These are phyloP conservation scores for Archegozetes longisetosus DNA, from an alignment of 1,140 invertebrate genomes.

Conservation along the genomic window DNA sequence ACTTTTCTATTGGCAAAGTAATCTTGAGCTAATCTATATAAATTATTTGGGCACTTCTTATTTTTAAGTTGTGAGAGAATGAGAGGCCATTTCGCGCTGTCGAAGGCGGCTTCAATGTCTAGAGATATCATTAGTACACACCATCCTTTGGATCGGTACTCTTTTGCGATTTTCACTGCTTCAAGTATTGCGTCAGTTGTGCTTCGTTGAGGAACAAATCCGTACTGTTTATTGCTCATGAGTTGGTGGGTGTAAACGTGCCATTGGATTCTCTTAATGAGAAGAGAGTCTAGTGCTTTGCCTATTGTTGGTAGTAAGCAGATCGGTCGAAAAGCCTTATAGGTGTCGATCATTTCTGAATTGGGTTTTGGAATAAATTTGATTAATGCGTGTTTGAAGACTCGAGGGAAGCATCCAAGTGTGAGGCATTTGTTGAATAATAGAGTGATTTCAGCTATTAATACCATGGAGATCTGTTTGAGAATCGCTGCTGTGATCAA, in stretches of 20 bases:
- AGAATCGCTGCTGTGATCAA: not conserved
- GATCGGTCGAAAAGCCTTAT: conserved; percentile 11
- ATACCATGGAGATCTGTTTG: not conserved
- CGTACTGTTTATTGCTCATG: not conserved
- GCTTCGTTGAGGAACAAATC: not conserved
- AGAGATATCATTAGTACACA: not conserved
- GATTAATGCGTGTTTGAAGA: not conserved
- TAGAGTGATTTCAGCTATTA: no score
- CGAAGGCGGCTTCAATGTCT: not conserved
- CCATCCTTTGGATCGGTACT: not conserved
- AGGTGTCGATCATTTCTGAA: not conserved
- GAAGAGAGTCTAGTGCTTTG: not conserved
- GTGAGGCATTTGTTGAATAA: not conserved
- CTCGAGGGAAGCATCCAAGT: not conserved
- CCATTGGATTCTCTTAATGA: not conserved
- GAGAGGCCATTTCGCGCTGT: not conserved
- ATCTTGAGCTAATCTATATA: not conserved
- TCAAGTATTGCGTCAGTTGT: not conserved
- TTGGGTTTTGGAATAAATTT: conserved; percentile 1
- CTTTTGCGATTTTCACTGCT: no score
- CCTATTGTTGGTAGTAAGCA: conserved; percentile 11
- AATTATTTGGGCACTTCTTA: not conserved
- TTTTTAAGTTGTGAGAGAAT: not conserved
- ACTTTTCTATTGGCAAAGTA: not conserved
- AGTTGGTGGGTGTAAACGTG: not conserved